Conservation (phyloP, 2,113 vertebrate species). For the Oenanthe melanoleuca region DNA sequence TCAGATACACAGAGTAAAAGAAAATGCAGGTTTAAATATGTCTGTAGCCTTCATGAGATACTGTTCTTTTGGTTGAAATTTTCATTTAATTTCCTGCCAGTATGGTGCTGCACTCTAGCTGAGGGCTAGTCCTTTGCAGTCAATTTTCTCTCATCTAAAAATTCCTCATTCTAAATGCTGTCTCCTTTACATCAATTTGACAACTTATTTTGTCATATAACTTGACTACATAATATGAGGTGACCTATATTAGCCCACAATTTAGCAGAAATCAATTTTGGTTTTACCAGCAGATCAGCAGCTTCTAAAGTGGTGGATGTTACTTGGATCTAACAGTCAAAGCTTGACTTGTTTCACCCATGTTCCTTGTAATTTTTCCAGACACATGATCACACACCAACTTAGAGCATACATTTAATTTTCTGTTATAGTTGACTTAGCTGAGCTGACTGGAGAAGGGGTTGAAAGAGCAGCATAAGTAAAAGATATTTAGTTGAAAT, state of each 20-base stretch:
- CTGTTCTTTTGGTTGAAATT: not conserved
- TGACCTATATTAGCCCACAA: not conserved
- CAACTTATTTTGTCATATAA: not conserved
- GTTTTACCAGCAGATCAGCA: not conserved
- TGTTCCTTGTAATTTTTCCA: not conserved
- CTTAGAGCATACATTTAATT: not conserved
- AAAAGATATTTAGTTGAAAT: not conserved
- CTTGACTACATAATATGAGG: not conserved
- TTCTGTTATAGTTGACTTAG: not conserved
- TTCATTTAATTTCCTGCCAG: not conserved
- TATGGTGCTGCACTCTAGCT: not conserved
- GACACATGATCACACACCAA: not conserved
- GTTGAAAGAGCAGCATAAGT: not conserved
- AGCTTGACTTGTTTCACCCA: not conserved
- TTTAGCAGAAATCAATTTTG: not conserved
- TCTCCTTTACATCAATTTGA: not conserved
- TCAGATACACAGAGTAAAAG: not conserved
- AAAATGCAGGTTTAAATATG: not conserved
- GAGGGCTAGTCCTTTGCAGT: not conserved
- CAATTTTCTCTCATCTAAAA: not conserved
- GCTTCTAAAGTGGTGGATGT: not conserved
- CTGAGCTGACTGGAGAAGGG: not conserved
- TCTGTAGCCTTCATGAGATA: not conserved
- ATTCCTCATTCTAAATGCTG: not conserved
- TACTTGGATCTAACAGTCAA: not conserved